Evolutionary conservation across 2,113 vertebrate species (phyloP), one percentile per base, ranked within the genome.

Genomic region (Grammomys surdaster): DNA sequence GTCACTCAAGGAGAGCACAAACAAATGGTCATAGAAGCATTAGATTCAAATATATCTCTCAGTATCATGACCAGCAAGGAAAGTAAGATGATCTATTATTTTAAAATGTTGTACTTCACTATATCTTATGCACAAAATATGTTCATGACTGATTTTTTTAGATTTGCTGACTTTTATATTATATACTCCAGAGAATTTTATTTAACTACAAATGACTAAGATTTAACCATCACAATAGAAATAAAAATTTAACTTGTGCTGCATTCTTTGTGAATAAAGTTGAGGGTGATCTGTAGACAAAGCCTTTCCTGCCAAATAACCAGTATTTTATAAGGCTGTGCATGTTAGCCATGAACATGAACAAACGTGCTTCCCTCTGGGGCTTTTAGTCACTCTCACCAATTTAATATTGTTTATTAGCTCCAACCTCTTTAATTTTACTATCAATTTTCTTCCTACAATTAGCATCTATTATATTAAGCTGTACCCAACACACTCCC

Each of bases 111-210:
- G 2, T 24, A 51, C 3, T 9, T 60, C 22, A 24, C 43, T 84
- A 90, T 90, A 75, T 43, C 3, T 48, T 80, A 26, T 60, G 31
- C 26, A n/a, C 1, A 54, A 63, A 85, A 51, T 5, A 17, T 81
- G 60, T 7, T 13, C 33, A 84, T 80, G 56, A 36, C 10, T 73
- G 4, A 36, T 82, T 89, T 91, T 94, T 91, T 94, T 85, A 89
- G 26, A 85, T 65, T 94, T 96, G 12, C 0, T 96, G 26, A 56
- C 33, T 96, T 96, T 48, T 77, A 67, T 19, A 9, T 76, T 26
- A 81, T 48, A 82, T 19, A 67, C 46, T 60, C 7, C 11, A 92
- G 51, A 28, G 0, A 54, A 78, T 73, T 12, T 85, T 43, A 86
- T 82, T 1, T 75, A 80, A 69, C 77, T 87, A 36, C 36, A 43